Conservation (phyloP, 2,113 vertebrate genomes). For the Dipodomys spectabilis region DNA sequence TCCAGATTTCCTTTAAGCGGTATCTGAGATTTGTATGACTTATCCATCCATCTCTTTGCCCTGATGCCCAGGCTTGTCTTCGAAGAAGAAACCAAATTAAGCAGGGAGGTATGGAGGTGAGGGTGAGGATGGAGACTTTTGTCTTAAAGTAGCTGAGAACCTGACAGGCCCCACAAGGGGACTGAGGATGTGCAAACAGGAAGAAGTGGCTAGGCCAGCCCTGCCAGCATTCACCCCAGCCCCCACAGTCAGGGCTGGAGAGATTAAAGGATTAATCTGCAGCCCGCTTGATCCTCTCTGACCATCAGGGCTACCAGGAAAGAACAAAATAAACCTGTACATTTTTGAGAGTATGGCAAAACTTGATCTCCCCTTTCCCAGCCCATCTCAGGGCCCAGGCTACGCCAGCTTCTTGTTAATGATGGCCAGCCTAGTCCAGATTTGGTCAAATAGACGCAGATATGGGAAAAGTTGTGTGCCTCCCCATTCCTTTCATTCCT, state of each 20-base stretch:
- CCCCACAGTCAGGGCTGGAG: not conserved
- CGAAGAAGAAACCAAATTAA: not conserved
- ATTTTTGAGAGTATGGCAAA: not conserved
- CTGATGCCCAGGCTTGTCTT: not conserved
- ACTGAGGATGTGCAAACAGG: not conserved
- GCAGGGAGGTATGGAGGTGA: not conserved
- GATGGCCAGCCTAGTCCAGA: not conserved
- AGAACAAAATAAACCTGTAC: not conserved
- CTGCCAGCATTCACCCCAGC: not conserved
- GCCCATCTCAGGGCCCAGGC: not conserved
- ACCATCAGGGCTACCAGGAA: not conserved
- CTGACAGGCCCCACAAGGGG: not conserved
- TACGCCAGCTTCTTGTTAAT: not conserved
- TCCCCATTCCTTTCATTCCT: not conserved
- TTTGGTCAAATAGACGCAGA: no score
- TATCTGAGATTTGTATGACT: not conserved
- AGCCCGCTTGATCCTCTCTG: not conserved
- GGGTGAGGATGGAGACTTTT: not conserved
- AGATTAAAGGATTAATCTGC: conserved; percentile 18
- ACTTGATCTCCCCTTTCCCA: accelerated
- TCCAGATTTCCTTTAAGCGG: not conserved
- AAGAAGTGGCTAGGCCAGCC: not conserved
- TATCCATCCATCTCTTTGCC: not conserved
- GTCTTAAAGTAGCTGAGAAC: not conserved
- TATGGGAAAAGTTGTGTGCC: not conserved